Conservation (phyloP, 2,888 invertebrate genomes). For the Timema cristinae region DNA sequence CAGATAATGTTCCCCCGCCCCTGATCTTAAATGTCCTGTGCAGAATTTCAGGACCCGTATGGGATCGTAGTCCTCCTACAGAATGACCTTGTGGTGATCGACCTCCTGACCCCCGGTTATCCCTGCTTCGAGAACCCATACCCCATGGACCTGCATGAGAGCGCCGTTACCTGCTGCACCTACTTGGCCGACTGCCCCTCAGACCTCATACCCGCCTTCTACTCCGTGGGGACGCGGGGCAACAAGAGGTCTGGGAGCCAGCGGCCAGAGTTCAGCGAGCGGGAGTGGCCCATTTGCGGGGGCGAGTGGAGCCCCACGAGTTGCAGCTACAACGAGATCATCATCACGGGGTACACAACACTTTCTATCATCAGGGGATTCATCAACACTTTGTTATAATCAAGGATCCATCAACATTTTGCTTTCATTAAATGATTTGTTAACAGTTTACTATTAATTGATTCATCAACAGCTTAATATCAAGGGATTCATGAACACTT, state of each 20-base stretch:
- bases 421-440: too few relatives aligned
- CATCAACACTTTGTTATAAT: too few relatives aligned
- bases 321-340: conserved; percentile 96
- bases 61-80: conserved; percentile 96
- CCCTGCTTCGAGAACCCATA: conserved; percentile 99
- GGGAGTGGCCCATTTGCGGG: conserved; percentile 94
- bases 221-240: conserved; percentile 78
- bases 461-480: too few relatives aligned
- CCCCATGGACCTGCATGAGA: conserved; percentile 99
- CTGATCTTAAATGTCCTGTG: conserved; percentile 34
- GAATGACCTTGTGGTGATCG: conserved; percentile 97
- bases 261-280: conserved; percentile 79
- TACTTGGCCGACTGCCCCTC: conserved; percentile 98
- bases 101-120: conserved; percentile 91
- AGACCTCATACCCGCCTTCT: conserved; percentile 96
- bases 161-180: conserved; percentile 93
- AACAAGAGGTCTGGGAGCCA: conserved; percentile 75
- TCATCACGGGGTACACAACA: conserved; percentile 86
- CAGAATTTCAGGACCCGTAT: conserved; percentile 96
- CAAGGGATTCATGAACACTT: too few relatives aligned
- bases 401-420: too few relatives aligned
- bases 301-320: conserved; percentile 95
- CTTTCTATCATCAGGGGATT: neutral
- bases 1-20: too few relatives aligned
- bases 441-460: too few relatives aligned